phyloP scores from a whole-genome alignment of 2,888 invertebrate species.

The Eledona agricola region DNA sequence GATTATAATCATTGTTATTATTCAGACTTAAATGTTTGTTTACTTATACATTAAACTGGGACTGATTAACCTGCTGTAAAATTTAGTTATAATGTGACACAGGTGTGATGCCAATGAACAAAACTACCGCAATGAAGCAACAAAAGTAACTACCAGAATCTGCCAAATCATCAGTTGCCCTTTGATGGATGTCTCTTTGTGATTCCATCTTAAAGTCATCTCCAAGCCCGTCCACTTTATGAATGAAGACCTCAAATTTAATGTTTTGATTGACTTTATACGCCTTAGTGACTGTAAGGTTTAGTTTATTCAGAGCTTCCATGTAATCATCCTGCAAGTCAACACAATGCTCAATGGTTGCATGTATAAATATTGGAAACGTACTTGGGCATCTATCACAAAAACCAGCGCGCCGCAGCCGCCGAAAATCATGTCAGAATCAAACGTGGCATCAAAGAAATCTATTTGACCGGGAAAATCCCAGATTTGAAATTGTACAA shows the following conservation, averaged over 20 bases:
- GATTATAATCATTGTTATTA: too few relatives aligned
- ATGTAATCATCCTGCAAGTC: slow-evolving; percentile 90
- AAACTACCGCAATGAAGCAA: slow-evolving; percentile 1
- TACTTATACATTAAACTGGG: too few relatives aligned
- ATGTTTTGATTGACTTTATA: slow-evolving; percentile 95
- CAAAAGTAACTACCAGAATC: slow-evolving; percentile 74
- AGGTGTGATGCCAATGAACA: too few relatives aligned
- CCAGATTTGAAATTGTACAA: slow-evolving; percentile 99
- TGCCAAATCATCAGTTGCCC: slow-evolving; percentile 92
- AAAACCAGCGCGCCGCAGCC: slow-evolving; percentile 98
- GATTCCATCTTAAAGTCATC: slow-evolving; percentile 99
- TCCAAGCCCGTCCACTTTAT: slow-evolving; percentile 98
- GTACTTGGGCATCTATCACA: slow-evolving; percentile 96
- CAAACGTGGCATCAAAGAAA: slow-evolving; percentile 95
- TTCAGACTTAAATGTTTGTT: too few relatives aligned
- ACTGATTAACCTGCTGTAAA: too few relatives aligned
- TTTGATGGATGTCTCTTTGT: slow-evolving; percentile 96
- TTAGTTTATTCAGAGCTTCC: slow-evolving; percentile 92
- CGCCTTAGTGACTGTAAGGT: slow-evolving; percentile 93
- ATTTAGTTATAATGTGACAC: too few relatives aligned
- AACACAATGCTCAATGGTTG: neutral
- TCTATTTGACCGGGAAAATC: slow-evolving; percentile 99
- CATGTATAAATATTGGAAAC: too few relatives aligned
- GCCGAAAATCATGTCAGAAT: slow-evolving; percentile 95
- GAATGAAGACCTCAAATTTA: slow-evolving; percentile 98